phyloP scores from a whole-genome alignment of 2,797 vertebrate genomes.

The Protonibea diacanthus region DNA sequence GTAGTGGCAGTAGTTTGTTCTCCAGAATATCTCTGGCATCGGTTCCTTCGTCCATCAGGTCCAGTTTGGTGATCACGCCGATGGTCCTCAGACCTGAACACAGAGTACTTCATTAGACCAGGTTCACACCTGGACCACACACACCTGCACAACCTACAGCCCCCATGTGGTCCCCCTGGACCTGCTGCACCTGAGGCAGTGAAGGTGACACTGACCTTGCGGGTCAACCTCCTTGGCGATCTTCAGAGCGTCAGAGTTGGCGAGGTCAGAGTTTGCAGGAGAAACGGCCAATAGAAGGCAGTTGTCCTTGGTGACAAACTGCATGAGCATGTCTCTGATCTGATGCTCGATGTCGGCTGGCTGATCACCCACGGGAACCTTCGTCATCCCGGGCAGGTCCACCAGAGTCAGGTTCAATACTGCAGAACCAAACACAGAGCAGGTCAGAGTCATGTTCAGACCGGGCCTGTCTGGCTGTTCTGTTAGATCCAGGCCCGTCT shows the following conservation, averaged over 20 bases:
- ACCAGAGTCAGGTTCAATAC: conserved; percentile 95
- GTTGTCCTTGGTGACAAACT: conserved; percentile 97
- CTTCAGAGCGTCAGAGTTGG: conserved; percentile 97
- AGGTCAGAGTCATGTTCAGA: too few species aligned
- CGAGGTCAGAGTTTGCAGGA: conserved; percentile 95
- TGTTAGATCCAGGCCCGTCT: too few species aligned
- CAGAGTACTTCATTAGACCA: neutral
- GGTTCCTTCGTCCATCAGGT: conserved; percentile 96
- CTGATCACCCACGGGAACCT: conserved; percentile 95
- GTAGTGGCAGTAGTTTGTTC: conserved; percentile 88
- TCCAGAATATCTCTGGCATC: conserved; percentile 93
- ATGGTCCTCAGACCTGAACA: conserved; percentile 91
- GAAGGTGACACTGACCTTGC: conserved; percentile 85
- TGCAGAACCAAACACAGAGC: conserved; percentile 51
- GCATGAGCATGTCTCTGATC: conserved; percentile 95
- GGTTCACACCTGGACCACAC: too few species aligned
- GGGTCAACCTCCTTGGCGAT: conserved; percentile 96
- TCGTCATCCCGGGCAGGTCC: conserved; percentile 96
- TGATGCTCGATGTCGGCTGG: conserved; percentile 94
- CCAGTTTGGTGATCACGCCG: conserved; percentile 95
- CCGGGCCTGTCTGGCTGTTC: too few species aligned
- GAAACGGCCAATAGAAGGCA: conserved; percentile 95
- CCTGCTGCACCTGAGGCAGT: too few species aligned
- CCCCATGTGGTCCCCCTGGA: too few species aligned
- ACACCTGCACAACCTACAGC: too few species aligned